Base-by-base conservation (phyloP, 2,888 invertebrate species). In the Sarcophaga carnaria region DNA sequence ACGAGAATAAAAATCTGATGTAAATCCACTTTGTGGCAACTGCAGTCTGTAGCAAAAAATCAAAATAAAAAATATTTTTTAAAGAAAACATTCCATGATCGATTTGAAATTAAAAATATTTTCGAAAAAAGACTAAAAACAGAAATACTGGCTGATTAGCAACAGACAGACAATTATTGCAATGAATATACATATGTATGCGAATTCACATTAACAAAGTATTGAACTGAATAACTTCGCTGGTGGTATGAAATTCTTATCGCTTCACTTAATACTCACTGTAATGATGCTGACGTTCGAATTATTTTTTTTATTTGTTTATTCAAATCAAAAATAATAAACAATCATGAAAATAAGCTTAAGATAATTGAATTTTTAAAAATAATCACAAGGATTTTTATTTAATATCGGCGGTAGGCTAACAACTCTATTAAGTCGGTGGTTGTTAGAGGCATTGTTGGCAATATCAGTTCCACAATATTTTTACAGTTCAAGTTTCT, bases 21-120 rank as follows among this genome's bases (percentile, higher is more conserved):
- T 54, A 54, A 54, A 54, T 14, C 14, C 54, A 54, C 49, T 49
- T 12, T 49, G 8, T 11, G 49, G 49, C 49, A 49, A 49, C 14
- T 11, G 37, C 37, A 37, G 5, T 27, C 27, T 37, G 37, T 1
- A 49, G 14, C 4, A 49, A 8, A 49, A 14, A 49, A 49, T 49
- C 11, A 49, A 49, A 49, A 49, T 49, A 49, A 14, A 54, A 54
- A 54, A 17, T 17, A 54, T 54, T 54, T 54, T 54, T 54, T 17
- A 17, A 54, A 54, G 37, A 82, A 81, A 82, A 76, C 22, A 70
- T 81, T 81, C 75, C 76, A 70, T 60, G 67, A 75, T 75, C 17
- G 17, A 54, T 54, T 54, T 14, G 17, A 54, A 54, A 54, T 54
- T 12, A 54, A 54, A 54, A 54, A 63, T 49, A 12, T 49, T 12